Base-by-base conservation (phyloP, 2,113 vertebrate genomes). In the Hypocryptadius cinnamomeus region DNA sequence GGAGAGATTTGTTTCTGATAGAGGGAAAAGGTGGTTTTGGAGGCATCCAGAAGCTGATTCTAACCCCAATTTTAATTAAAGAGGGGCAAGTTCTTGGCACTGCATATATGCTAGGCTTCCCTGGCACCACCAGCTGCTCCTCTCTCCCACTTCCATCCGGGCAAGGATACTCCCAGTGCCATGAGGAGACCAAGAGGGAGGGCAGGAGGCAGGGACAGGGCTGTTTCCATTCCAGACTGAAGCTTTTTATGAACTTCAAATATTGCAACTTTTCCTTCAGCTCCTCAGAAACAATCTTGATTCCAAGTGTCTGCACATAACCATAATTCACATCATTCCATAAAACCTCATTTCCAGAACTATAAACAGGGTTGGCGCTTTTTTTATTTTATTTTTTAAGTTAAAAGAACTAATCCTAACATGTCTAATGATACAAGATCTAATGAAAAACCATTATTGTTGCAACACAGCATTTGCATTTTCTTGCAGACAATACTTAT, bases 51-150 rank as follows among this genome's bases (percentile, higher is more conserved):
- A 56, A 94, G 69, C 54, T 70, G 81, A 82, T 39, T 70, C 78
- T 87, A 94, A 91, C 77, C 92, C 91, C 42, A 45, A 40, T 39
- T 95, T 94, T 70, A 89, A 94, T 95, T 91, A 93, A 91, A 94
- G 66, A 94, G 87, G 74, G 93, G 81, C 42, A 61, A 93, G 80
- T 93, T 94, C 83, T 90, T 94, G 80, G 69, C 92, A 79, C 71
- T 61, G 69, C 80, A 82, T 9, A 6, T 93, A 74, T 91, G 81
- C 73, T 76, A 11, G 73, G 50, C 84, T 95, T 90, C 61, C 59
- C 79, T 95, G 90, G 90, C 83, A 92, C 24, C 1, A 68, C 11
- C 82, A 68, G 76, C 78, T 60, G 79, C 90, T 95, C 84, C 42
- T 69, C 54, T 0, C 15, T 61, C 65, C 18, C n/a, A 68, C 53